phyloP scores from a whole-genome alignment of 2,888 invertebrate species.

The Archips xylosteana region DNA sequence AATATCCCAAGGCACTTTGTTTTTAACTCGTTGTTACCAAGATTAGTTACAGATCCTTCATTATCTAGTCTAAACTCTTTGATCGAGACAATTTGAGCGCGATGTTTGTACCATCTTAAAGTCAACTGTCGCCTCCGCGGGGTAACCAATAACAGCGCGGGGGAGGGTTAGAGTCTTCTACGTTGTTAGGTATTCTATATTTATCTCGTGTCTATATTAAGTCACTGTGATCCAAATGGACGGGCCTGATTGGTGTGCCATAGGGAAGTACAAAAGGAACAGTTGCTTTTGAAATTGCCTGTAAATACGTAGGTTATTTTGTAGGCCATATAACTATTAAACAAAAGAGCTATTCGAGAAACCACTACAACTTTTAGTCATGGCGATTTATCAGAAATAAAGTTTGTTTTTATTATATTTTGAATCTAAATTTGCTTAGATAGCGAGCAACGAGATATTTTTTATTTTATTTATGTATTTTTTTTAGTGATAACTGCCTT shows the following conservation, averaged over 20 bases:
- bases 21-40: no score
- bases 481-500: slow-evolving; percentile 43
- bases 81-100: no score
- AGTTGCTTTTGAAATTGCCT: slow-evolving; percentile 47
- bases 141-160: no score
- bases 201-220: not conserved
- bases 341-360: not conserved
- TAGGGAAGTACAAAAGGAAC: slow-evolving; percentile 34
- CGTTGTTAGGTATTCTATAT: not conserved
- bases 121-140: no score
- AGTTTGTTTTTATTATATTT: not conserved
- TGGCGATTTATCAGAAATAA: not conserved
- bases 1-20: no score
- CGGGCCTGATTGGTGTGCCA: not conserved
- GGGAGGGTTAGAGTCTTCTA: not conserved
- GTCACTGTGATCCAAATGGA: not conserved
- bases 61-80: no score
- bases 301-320: slow-evolving; percentile 64
- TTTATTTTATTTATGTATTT: slow-evolving; percentile 42
- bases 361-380: not conserved
- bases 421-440: slow-evolving; percentile 24
- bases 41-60: no score
- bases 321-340: not conserved
- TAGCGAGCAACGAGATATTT: not conserved
- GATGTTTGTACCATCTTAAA: no score